Percentiles rank a stretch among this genome's conserved stretches.
These are phyloP conservation scores for Notechis scutatus DNA, from an alignment of 2,113 vertebrate genomes.

Conservation along the genomic window DNA sequence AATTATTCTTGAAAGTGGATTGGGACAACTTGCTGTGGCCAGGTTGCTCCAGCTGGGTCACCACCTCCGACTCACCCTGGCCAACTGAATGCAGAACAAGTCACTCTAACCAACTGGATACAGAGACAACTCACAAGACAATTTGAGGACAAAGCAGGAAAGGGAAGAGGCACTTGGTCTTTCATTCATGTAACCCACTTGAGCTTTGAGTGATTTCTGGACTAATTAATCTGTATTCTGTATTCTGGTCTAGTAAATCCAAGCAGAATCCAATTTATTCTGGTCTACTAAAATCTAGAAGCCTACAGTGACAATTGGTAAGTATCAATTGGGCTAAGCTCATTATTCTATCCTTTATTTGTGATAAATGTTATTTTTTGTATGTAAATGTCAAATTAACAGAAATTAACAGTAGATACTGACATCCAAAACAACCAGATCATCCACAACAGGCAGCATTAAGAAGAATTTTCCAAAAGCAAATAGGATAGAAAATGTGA, in stretches of 20 bases:
- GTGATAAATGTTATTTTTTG: background rate
- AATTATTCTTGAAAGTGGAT: too few species aligned
- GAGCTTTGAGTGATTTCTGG: conserved; percentile 14
- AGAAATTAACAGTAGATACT: background rate
- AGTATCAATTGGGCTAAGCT: background rate
- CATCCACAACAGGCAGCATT: background rate
- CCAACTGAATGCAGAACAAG: too few species aligned
- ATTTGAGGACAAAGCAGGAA: too few species aligned
- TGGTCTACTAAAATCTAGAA: background rate
- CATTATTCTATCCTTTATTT: background rate
- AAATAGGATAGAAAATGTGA: background rate
- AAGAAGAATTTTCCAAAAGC: background rate
- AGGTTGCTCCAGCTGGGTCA: too few species aligned
- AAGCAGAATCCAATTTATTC: background rate
- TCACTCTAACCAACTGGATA: too few species aligned
- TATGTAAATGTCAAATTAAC: background rate
- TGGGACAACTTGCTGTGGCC: too few species aligned
- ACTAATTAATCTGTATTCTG: conserved; percentile 14
- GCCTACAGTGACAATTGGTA: background rate
- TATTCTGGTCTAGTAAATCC: background rate
- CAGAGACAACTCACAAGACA: too few species aligned
- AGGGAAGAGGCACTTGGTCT: background rate
- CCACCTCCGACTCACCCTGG: too few species aligned
- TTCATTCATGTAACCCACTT: conserved; percentile 9
- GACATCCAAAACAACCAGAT: background rate